These are phyloP conservation scores for Otolemur crassicaudatus DNA, from an alignment of 2,797 vertebrate species.

Conservation along the genomic window DNA sequence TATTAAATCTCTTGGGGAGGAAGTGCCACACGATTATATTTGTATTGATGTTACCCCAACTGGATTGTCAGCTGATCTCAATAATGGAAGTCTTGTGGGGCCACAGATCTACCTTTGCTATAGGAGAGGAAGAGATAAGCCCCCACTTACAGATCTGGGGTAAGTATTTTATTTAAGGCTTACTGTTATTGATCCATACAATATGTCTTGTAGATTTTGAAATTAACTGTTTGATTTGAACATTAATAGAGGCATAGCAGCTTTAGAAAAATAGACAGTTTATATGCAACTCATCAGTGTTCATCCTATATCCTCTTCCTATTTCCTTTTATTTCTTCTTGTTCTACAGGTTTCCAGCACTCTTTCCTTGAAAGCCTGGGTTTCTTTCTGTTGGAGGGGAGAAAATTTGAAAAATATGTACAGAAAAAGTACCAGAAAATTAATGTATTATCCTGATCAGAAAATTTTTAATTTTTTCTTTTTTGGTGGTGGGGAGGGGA, in stretches of 20 bases:
- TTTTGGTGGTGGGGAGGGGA: not conserved
- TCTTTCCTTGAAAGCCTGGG: not conserved
- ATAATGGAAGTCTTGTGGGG: conserved; percentile 96
- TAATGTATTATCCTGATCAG: not conserved
- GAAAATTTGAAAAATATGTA: conserved; percentile 56
- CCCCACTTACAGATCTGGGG: conserved; percentile 98
- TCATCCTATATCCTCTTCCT: not conserved
- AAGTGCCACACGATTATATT: conserved; percentile 94
- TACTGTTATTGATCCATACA: conserved; percentile 29
- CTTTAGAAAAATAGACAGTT: conserved; percentile 30
- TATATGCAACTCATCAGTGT: not conserved
- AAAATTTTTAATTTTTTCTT: not conserved
- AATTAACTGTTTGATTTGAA: conserved; percentile 34
- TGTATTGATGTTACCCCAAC: conserved; percentile 96
- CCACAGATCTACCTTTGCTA: conserved; percentile 98
- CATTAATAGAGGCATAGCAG: conserved; percentile 13
- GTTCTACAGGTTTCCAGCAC: not conserved
- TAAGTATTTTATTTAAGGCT: conserved; percentile 87
- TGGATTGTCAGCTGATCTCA: conserved; percentile 97
- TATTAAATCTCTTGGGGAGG: conserved; percentile 96
- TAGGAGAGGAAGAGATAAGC: conserved; percentile 97
- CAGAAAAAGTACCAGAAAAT: conserved; percentile 43
- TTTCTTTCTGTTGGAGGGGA: conserved; percentile 22
- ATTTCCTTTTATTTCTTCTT: not conserved
- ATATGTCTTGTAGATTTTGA: conserved; percentile 52